Evolutionary conservation across 2,113 vertebrate species (phyloP).

Genomic region (Cyprinus carpio): DNA sequence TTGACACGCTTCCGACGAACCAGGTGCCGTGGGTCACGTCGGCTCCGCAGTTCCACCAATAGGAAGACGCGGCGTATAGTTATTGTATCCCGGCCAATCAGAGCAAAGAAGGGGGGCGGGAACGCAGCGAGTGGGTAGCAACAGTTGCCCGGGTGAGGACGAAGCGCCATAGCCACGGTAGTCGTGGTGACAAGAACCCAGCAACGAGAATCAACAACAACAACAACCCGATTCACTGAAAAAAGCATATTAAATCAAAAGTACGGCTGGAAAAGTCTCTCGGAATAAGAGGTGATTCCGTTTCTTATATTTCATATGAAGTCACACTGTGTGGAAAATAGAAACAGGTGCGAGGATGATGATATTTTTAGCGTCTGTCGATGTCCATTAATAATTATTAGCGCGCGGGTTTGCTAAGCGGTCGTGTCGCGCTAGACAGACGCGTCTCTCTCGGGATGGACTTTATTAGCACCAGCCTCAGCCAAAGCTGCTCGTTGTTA

Average conservation of each 20-base stretch:
- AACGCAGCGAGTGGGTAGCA: slow-evolving; percentile 88
- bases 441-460: slow-evolving; percentile 20
- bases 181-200: slow-evolving; percentile 97
- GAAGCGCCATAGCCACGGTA: slow-evolving; percentile 98
- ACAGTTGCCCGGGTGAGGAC: slow-evolving; percentile 99
- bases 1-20: slow-evolving; percentile 55
- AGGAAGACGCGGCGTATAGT: slow-evolving; percentile 59
- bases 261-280: slow-evolving; percentile 71
- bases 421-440: slow-evolving; percentile 43
- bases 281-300: slow-evolving; percentile 75
- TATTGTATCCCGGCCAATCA: slow-evolving; percentile 64
- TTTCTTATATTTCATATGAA: slow-evolving; percentile 57
- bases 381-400: slow-evolving; percentile 68
- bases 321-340: slow-evolving; percentile 60
- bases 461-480: slow-evolving; percentile 64
- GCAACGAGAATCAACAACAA: slow-evolving; percentile 97
- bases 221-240: slow-evolving; percentile 77
- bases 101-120: slow-evolving; percentile 64
- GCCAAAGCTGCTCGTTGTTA: slow-evolving; percentile 78
- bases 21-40: slow-evolving; percentile 55
- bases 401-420: slow-evolving; percentile 57
- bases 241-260: slow-evolving; percentile 70
- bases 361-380: slow-evolving; percentile 50
- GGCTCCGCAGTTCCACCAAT: slow-evolving; percentile 40
- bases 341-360: slow-evolving; percentile 61